phyloP scores from a whole-genome alignment of 2,888 invertebrate genomes.

The Tipula helvola region DNA sequence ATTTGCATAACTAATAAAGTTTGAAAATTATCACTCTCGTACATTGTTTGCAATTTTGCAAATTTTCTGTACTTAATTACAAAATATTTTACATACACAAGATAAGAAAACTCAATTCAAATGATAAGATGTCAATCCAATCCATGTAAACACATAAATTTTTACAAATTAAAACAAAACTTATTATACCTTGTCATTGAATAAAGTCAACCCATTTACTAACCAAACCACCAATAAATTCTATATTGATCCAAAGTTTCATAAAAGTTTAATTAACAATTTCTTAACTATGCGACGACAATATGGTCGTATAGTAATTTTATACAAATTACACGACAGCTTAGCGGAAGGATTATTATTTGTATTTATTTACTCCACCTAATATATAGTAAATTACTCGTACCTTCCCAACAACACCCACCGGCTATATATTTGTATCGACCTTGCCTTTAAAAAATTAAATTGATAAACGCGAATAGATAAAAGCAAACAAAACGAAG shows the following conservation, averaged over 20 bases:
- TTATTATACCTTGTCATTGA: not conserved
- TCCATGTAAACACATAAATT: not conserved
- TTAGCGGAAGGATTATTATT: not conserved
- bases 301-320: too few species aligned
- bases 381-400: not conserved
- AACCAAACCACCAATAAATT: not conserved
- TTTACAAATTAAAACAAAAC: too few species aligned
- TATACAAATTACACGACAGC: not conserved
- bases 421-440: not conserved
- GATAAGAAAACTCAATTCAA: not conserved
- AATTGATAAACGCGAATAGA: not conserved
- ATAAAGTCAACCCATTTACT: not conserved
- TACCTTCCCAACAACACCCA: not conserved
- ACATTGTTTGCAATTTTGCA: too few species aligned
- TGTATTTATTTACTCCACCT: not conserved
- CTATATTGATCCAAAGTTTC: not conserved
- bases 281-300: too few species aligned
- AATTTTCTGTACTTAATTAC: not conserved
- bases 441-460: not conserved
- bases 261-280: not conserved
- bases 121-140: not conserved
- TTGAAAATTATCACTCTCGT: too few species aligned
- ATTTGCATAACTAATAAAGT: too few species aligned
- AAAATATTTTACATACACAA: not conserved
- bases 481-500: not conserved